These are phyloP conservation scores for Phaonia tiefii DNA, from an alignment of 2,888 invertebrate genomes.

Conservation along the genomic window DNA sequence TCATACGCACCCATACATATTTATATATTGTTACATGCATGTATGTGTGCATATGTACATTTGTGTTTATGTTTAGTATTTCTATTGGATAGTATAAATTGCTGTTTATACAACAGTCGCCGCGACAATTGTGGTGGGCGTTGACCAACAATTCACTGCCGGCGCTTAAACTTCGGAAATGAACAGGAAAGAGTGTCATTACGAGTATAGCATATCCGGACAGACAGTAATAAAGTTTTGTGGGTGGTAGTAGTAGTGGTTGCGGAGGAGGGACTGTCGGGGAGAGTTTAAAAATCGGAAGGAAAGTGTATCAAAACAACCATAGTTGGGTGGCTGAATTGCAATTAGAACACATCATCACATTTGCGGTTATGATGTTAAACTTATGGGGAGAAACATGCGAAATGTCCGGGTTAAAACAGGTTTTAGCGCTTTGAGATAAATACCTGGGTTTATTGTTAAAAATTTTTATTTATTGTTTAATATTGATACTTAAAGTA, in stretches of 20 bases:
- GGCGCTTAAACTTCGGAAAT: slow-evolving; percentile 4
- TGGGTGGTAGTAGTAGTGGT: neutral
- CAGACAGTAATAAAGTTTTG: slow-evolving; percentile 31
- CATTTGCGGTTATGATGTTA: slow-evolving; percentile 30
- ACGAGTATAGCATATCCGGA: neutral
- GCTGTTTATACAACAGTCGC: too few relatives aligned
- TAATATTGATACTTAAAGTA: too few relatives aligned
- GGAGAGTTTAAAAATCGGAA: slow-evolving; percentile 36
- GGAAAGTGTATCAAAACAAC: slow-evolving; percentile 32
- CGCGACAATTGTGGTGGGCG: slow-evolving; percentile 49
- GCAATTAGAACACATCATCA: slow-evolving; percentile 56
- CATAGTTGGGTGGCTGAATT: slow-evolving; percentile 40
- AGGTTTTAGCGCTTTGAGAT: too few relatives aligned
- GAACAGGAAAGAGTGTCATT: neutral
- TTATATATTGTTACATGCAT: too few relatives aligned
- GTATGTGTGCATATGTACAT: too few relatives aligned
- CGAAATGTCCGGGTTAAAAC: too few relatives aligned
- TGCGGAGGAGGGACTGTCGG: neutral
- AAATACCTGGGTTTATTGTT: too few relatives aligned
- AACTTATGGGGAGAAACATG: too few relatives aligned
- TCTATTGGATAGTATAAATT: too few relatives aligned
- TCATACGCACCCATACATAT: too few relatives aligned
- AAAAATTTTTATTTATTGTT: too few relatives aligned
- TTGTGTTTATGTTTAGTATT: too few relatives aligned
- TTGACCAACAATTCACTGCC: slow-evolving; percentile 50